Evolutionary conservation across 2,113 vertebrate genomes (phyloP).

Genomic region (Lepidothrix coronata): DNA sequence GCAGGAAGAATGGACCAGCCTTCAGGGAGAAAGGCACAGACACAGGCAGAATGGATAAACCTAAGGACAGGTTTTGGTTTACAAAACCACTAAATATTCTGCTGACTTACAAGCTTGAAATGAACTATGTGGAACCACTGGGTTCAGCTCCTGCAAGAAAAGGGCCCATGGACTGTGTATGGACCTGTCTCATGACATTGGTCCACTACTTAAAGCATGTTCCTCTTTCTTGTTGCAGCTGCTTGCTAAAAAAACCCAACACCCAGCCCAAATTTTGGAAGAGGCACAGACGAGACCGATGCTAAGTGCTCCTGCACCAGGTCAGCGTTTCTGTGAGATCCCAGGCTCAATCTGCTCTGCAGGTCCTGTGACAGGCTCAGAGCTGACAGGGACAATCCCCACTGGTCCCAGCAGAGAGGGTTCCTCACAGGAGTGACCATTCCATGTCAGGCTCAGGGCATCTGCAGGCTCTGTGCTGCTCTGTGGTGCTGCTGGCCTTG

Average conservation of each 20-base stretch:
- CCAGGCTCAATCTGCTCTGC: not conserved
- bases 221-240: not conserved
- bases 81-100: not conserved
- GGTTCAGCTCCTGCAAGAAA: not conserved
- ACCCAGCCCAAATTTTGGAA: not conserved
- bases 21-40: not conserved
- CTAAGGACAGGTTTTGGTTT: not conserved
- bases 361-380: not conserved
- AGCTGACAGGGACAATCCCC: not conserved
- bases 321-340: not conserved
- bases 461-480: not conserved
- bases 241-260: not conserved
- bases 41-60: not conserved
- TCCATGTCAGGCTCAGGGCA: not conserved
- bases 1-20: not conserved
- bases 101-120: not conserved
- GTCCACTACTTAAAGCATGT: not conserved
- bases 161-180: not conserved
- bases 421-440: not conserved
- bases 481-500: not conserved
- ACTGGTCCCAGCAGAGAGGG: fast-evolving
- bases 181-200: not conserved
- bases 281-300: not conserved
- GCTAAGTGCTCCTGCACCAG: not conserved
- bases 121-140: not conserved